phyloP scores from a whole-genome alignment of 37 sponge, comb jelly and placozoan species.

The Crambe crambe region DNA sequence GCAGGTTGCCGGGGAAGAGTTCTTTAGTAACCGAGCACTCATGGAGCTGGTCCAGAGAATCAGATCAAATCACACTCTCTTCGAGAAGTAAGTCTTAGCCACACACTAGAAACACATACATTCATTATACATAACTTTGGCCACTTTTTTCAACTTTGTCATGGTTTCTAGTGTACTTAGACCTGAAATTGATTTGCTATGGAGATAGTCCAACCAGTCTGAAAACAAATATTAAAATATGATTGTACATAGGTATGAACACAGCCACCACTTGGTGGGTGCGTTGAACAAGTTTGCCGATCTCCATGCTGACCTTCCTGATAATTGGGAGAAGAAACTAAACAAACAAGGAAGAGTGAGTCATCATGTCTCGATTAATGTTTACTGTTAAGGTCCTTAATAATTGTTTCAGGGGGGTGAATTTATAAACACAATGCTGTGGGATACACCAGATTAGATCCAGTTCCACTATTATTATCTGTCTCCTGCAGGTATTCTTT shows the following conservation, averaged over 20 bases:
- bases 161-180: too few relatives aligned
- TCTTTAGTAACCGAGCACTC: slow-evolving; percentile 66
- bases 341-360: slow-evolving; percentile 74
- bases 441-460: not conserved
- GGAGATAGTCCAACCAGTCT: too few relatives aligned
- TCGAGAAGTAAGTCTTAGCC: slow-evolving; percentile 58
- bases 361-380: not conserved
- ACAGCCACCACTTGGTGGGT: slow-evolving; percentile 73
- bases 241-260: slow-evolving; percentile 75
- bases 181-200: too few relatives aligned
- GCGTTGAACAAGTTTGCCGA: slow-evolving; percentile 76
- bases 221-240: too few relatives aligned
- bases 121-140: too few relatives aligned
- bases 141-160: too few relatives aligned
- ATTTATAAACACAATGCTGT: not conserved
- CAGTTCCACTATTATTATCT: not conserved
- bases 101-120: too few relatives aligned
- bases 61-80: slow-evolving; percentile 57
- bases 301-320: slow-evolving; percentile 53
- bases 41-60: slow-evolving; percentile 85
- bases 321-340: slow-evolving; percentile 85
- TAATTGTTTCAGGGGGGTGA: not conserved
- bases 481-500: slow-evolving; percentile 65
- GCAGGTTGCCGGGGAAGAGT: slow-evolving; percentile 55
- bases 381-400: too few relatives aligned